Conservation (phyloP, 2,888 invertebrate species). For the Pardosa pseudoannulata region DNA sequence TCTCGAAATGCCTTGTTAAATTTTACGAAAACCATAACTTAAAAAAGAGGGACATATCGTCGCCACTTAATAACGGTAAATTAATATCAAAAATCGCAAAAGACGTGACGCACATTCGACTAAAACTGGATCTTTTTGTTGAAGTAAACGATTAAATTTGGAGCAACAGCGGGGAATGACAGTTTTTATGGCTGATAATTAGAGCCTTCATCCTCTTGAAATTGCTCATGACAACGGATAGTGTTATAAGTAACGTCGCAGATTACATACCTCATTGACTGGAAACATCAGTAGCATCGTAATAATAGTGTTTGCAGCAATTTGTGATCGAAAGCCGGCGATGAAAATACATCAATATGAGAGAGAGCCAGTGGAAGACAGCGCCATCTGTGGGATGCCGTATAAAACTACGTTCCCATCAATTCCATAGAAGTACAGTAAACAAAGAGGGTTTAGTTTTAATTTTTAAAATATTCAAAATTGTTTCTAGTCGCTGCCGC, state of each 20-base stretch:
- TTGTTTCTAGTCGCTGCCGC: no score
- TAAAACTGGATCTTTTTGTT: background rate
- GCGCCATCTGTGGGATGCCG: slow-evolving; percentile 33
- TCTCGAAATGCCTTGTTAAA: no score
- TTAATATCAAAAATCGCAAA: background rate
- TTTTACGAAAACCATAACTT: background rate
- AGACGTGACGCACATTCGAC: background rate
- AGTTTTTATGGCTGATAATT: slow-evolving; percentile 21
- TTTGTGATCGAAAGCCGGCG: slow-evolving; percentile 1
- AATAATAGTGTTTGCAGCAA: slow-evolving; percentile 30
- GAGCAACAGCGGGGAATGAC: slow-evolving; percentile 1
- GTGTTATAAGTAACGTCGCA: background rate
- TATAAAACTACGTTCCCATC: no score
- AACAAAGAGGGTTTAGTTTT: no score
- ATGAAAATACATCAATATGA: background rate
- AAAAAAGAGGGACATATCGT: background rate
- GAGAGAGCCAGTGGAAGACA: background rate
- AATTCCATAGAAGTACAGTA: no score
- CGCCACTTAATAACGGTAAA: background rate
- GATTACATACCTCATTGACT: slow-evolving; percentile 17
- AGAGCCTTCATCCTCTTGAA: background rate
- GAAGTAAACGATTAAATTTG: slow-evolving; percentile 14
- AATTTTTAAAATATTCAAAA: no score
- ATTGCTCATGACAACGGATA: background rate
- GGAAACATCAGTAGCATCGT: slow-evolving; percentile 37